Evolutionary conservation across 2,888 invertebrate genomes (phyloP).

Genomic region (Lasioglossum pauxillum): DNA sequence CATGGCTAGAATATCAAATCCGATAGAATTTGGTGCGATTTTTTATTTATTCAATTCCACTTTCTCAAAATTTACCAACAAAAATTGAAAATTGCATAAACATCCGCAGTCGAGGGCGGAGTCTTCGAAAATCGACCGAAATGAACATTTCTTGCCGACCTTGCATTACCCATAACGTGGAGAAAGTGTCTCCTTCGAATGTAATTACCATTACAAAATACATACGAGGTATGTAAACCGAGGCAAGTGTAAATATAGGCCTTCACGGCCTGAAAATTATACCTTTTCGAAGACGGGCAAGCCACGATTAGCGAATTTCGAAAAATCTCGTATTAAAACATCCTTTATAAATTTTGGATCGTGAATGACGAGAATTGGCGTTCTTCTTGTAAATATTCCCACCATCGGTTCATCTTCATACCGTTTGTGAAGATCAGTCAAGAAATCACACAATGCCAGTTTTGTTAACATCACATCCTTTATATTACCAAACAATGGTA

Average conservation of each 20-base stretch:
- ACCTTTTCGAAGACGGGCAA: slow-evolving; percentile 79
- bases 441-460: slow-evolving; percentile 39
- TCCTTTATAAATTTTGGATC: slow-evolving; percentile 82
- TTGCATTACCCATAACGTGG: neutral
- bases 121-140: too few species aligned
- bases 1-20: too few species aligned
- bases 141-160: too few species aligned
- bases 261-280: neutral
- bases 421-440: slow-evolving; percentile 58
- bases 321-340: slow-evolving; percentile 84
- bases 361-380: slow-evolving; percentile 29
- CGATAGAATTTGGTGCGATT: too few species aligned
- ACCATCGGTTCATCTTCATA: slow-evolving; percentile 75
- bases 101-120: too few species aligned
- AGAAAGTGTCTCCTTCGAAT: neutral
- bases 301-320: slow-evolving; percentile 77
- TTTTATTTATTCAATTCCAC: too few species aligned
- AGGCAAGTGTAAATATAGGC: neutral
- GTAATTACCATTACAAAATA: neutral
- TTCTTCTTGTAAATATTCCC: slow-evolving; percentile 75
- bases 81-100: too few species aligned
- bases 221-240: neutral
- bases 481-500: slow-evolving; percentile 81
- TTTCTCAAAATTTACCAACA: too few species aligned
- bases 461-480: slow-evolving; percentile 65